Base-by-base conservation (phyloP, 2,797 vertebrate genomes). In the Anguilla obscura region DNA sequence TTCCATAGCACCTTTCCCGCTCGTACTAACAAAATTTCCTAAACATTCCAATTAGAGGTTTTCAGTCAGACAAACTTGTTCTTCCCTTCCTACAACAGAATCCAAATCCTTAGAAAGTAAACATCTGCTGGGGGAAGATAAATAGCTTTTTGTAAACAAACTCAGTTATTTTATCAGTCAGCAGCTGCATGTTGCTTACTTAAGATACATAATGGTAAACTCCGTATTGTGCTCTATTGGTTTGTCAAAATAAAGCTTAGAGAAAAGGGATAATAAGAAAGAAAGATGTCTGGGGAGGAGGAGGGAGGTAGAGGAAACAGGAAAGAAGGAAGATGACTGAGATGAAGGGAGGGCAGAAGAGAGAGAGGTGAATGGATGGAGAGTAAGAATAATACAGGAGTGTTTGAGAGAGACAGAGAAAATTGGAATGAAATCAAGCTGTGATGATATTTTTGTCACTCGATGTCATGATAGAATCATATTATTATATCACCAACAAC, bases 241-340 rank as follows among this genome's bases (percentile, higher is more conserved):
- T 58, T 16, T 58, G 56, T 18, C 56, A 58, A 16, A 58, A 58
- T 58, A 58, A 1, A 16, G 56, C 56, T 58, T 14, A 58, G 56
- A 58, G 56, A 18, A 58, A 58, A 58, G 3, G 14, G 56, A 58
- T 18, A 16, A 58, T 58, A 58, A 16, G 56, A 58, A 18, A 58
- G 56, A 58, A 2, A 58, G 56, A 58, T 58, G 56, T 58, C 14
- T 58, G 56, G 56, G 14, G 16, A 58, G 14, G 56, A 58, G 56
- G 14, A 58, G 56, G 56, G 56, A 58, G 56, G 56, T 58, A 58
- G 56, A 58, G 56, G 56, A 16, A 12, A 56, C 14, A 0, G 54
- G 69, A 79, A 89, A 87, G 60, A 30, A 48, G 63, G 86, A 54
- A 89, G 24, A 90, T 40, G 60, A 48, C 90, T 74, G 69, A 88